Percentiles rank a stretch among this genome's conserved stretches.
Evolutionary conservation across 2,797 vertebrate genomes (phyloP).

Genomic region (Tympanoctomys barrerae): DNA sequence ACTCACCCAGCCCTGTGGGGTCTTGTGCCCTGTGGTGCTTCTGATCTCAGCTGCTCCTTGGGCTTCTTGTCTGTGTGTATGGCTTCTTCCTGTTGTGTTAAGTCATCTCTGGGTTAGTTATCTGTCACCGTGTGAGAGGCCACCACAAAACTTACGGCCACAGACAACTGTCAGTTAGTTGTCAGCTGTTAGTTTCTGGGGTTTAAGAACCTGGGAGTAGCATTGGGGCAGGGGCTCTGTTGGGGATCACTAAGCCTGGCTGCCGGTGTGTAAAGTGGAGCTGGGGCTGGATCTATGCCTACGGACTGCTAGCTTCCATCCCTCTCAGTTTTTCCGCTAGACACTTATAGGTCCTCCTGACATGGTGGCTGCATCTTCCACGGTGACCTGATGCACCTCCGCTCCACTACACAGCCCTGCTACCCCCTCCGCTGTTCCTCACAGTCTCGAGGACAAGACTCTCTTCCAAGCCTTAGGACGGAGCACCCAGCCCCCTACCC

Average conservation of each 20-base stretch:
- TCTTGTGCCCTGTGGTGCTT: fast-evolving
- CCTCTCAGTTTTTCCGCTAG: background rate
- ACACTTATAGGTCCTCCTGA: fast-evolving
- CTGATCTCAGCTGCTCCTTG: background rate
- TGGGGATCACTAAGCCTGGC: background rate
- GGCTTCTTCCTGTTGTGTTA: background rate
- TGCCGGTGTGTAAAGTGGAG: background rate
- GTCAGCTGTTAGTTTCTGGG: background rate
- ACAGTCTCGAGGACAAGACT: background rate
- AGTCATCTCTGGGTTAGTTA: background rate
- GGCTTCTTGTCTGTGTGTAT: fast-evolving
- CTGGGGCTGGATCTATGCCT: background rate
- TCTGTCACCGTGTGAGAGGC: too few relatives aligned
- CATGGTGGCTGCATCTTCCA: fast-evolving
- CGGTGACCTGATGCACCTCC: background rate
- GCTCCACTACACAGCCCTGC: background rate
- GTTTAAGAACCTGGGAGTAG: background rate
- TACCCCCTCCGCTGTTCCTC: background rate
- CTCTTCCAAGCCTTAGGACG: background rate
- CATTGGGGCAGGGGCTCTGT: background rate
- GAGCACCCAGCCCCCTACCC: background rate
- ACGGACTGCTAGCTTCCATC: background rate
- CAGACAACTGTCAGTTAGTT: background rate
- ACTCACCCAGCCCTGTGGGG: too few relatives aligned
- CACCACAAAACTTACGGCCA: background rate